Evolutionary conservation across 37 sponge, comb jelly and placozoan species (phyloP).

Genomic region (Ianthella basta): DNA sequence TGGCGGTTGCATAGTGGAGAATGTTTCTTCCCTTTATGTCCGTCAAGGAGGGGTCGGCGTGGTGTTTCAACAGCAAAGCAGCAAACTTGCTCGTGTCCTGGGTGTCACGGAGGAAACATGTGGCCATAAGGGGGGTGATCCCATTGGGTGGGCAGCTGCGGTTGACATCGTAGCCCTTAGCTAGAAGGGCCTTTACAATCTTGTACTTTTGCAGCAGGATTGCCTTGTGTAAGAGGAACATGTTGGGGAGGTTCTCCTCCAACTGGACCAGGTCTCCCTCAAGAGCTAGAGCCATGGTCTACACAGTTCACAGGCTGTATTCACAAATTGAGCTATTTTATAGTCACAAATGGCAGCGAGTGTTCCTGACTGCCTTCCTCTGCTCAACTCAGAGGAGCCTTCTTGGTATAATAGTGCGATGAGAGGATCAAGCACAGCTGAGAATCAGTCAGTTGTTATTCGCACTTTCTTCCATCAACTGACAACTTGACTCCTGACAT

Average conservation of each 20-base stretch:
- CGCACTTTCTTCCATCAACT: not conserved
- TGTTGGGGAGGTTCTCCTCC: not conserved
- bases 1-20: slow-evolving; percentile 31
- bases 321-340: not conserved
- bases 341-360: not conserved
- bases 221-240: slow-evolving; percentile 15
- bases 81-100: not conserved
- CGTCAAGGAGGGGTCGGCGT: slow-evolving; percentile 5
- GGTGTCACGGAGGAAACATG: slow-evolving; percentile 30
- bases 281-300: slow-evolving; percentile 4
- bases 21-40: slow-evolving; percentile 33
- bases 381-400: slow-evolving; percentile 19
- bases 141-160: not conserved
- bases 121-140: slow-evolving; percentile 42
- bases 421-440: too few species aligned
- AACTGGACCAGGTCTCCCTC: slow-evolving; percentile 9
- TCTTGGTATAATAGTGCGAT: too few species aligned
- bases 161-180: slow-evolving; percentile 32
- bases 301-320: slow-evolving; percentile 18
- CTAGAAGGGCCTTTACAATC: slow-evolving; percentile 1
- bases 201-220: slow-evolving; percentile 11
- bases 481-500: too few species aligned
- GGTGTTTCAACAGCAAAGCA: slow-evolving; percentile 7
- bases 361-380: slow-evolving; percentile 25
- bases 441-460: too few species aligned